phyloP scores from a whole-genome alignment of 2,888 invertebrate genomes.

The Alcis repandata region DNA sequence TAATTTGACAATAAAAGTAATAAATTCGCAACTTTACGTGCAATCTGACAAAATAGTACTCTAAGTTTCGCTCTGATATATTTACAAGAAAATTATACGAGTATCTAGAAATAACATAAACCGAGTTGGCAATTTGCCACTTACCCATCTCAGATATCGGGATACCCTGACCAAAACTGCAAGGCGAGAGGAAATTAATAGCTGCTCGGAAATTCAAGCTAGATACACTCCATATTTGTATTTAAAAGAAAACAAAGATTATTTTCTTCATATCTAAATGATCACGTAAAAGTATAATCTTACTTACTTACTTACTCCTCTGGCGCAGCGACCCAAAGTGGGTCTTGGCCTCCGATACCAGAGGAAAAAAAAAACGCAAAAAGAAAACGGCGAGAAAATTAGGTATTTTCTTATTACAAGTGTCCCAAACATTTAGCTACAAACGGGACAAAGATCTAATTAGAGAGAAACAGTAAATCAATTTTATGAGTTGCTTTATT shows the following conservation, averaged over 20 bases:
- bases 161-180: not conserved
- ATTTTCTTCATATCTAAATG: too few relatives aligned
- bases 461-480: constrained; percentile 27
- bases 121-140: not conserved
- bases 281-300: too few relatives aligned
- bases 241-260: too few relatives aligned
- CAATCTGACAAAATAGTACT: too few relatives aligned
- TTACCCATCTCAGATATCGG: not conserved
- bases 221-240: not conserved
- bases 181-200: not conserved
- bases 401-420: constrained; percentile 12
- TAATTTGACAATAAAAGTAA: too few relatives aligned
- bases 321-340: too few relatives aligned
- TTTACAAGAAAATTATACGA: not conserved
- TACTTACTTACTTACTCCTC: too few relatives aligned
- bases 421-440: constrained; percentile 17
- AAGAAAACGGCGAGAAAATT: not conserved
- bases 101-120: not conserved
- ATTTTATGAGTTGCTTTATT: constrained; percentile 32
- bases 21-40: too few relatives aligned
- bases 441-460: constrained; percentile 25
- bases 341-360: too few relatives aligned
- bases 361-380: not conserved
- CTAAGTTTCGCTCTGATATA: not conserved
- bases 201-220: not conserved